Base-by-base conservation (phyloP, 1,140 invertebrate species). In the Chelonus insularis region DNA sequence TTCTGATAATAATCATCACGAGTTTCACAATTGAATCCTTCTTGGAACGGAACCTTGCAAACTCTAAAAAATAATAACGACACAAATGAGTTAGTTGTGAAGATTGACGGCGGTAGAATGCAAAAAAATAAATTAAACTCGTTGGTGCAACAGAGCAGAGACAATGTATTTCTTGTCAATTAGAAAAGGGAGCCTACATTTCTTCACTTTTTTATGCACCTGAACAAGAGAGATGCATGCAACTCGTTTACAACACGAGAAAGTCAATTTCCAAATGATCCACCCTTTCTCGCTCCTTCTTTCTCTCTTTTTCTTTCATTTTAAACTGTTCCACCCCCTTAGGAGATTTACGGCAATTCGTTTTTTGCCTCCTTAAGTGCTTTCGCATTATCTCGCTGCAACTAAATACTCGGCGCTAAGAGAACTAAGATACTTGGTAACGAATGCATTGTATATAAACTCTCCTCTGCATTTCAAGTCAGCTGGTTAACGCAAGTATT, bases 221-320 rank as follows among this genome's bases (percentile, higher is more conserved):
- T 43, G 16, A 7, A 18, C 18, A 18, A 41, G 23, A 54, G 21
- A 36, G 50, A 52, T 62, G 63, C 65, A 66, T 68, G 66, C 66
- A 68, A 66, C 71, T 66, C 71, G 75, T 78, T 79, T 78, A 81
- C 77, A 72, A 69, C 75, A 72, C 73, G 71, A 68, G 74, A 79
- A 75, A 80, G 77, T 80, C 75, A 70, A 70, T 71, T 69, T 71
- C 72, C 67, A 70, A 79, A 75, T 72, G 73, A 75, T 71, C 73
- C 71, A 68, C 23, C 45, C 62, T 52, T 18, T 21, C 16, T 48
- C 52, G 39, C 39, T 57, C 41, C 62, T 39, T 29, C 50, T 55
- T 47, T 21, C 45, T 32, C 25, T 20, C 34, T 37, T n/a, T 52
- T 9, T 16, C 59, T 56, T 54, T 16, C 5, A 20, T 23, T 25